Evolutionary conservation across 2,888 invertebrate species (phyloP).

Genomic region (Bombylius major): DNA sequence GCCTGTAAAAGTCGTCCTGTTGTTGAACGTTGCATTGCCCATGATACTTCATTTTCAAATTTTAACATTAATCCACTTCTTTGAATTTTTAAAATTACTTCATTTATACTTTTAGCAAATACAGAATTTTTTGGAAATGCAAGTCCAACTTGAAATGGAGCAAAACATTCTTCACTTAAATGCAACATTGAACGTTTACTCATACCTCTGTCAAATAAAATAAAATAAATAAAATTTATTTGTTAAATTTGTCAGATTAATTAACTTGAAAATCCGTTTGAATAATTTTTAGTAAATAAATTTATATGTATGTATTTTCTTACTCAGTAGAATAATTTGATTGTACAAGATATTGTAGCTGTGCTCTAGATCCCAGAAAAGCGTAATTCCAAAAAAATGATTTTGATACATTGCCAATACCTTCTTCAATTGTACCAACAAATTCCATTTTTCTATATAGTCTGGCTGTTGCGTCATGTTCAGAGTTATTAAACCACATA

Average conservation of each 20-base stretch:
- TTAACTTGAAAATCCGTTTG: too few species aligned
- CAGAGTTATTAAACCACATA: slow-evolving; percentile 56
- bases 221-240: background rate
- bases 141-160: slow-evolving; percentile 54
- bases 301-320: slow-evolving; percentile 11
- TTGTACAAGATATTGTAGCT: slow-evolving; percentile 58
- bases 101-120: slow-evolving; percentile 48
- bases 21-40: slow-evolving; percentile 53
- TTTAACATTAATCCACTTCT: slow-evolving; percentile 57
- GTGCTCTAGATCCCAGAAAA: slow-evolving; percentile 58
- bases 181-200: slow-evolving; percentile 53
- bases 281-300: too few species aligned
- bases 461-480: slow-evolving; percentile 47
- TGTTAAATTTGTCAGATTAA: too few species aligned
- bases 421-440: slow-evolving; percentile 51
- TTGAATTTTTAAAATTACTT: slow-evolving; percentile 46
- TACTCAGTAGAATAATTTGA: slow-evolving; percentile 55
- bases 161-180: slow-evolving; percentile 61
- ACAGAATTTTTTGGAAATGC: slow-evolving; percentile 52
- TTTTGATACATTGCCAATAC: slow-evolving; percentile 58
- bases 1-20: slow-evolving; percentile 53
- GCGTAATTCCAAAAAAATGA: slow-evolving; percentile 70
- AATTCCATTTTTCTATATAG: slow-evolving; percentile 54
- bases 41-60: slow-evolving; percentile 55
- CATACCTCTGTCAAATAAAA: slow-evolving; percentile 26